phyloP scores from a whole-genome alignment of 2,113 vertebrate genomes.

The Furnarius figulus region DNA sequence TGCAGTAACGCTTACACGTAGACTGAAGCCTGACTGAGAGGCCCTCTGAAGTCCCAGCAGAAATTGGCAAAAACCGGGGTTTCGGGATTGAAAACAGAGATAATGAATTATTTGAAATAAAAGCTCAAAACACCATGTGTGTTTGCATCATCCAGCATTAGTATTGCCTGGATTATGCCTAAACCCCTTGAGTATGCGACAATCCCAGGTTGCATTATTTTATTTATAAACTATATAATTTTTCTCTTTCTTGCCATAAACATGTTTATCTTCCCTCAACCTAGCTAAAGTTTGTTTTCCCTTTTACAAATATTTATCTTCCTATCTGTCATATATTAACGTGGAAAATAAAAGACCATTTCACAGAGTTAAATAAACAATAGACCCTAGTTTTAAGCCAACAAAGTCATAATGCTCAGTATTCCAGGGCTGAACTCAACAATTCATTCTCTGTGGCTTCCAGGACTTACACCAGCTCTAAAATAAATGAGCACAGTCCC shows the following conservation, averaged over 20 bases:
- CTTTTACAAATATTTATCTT: background rate
- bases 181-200: background rate
- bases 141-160: background rate
- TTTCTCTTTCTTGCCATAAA: background rate
- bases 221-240: background rate
- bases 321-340: background rate
- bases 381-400: background rate
- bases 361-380: background rate
- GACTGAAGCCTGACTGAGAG: background rate
- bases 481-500: conserved; percentile 36
- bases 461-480: background rate
- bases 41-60: background rate
- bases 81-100: background rate
- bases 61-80: background rate
- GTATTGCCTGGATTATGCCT: background rate
- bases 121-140: background rate
- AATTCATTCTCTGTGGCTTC: conserved; percentile 32
- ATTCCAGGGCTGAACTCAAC: background rate
- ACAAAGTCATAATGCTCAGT: background rate
- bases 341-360: background rate
- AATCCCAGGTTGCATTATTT: background rate
- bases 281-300: background rate
- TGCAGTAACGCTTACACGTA: background rate
- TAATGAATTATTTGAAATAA: background rate
- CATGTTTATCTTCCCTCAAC: background rate